Conservation (phyloP, 2,113 vertebrate species). For the Megalops atlanticus region DNA sequence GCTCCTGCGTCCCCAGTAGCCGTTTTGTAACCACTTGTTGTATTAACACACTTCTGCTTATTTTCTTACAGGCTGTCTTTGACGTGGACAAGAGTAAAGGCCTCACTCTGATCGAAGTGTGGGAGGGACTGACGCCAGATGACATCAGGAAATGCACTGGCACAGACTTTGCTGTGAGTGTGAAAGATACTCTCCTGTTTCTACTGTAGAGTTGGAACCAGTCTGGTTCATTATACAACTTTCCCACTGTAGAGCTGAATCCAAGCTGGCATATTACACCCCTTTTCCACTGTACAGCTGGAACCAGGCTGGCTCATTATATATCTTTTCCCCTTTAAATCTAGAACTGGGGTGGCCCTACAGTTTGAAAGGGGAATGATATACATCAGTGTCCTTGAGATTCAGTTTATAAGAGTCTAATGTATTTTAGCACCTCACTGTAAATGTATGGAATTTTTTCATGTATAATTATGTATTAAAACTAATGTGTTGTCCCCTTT, state of each 20-base stretch:
- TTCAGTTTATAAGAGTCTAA: too few species aligned
- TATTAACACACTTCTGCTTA: background rate
- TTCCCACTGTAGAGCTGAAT: background rate
- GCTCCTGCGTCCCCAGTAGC: background rate
- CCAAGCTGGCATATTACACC: background rate
- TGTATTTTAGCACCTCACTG: too few species aligned
- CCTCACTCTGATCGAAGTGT: conserved; percentile 88
- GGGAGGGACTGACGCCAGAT: conserved; percentile 86
- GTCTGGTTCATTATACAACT: background rate
- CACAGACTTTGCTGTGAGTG: conserved; percentile 82
- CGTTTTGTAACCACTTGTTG: too few species aligned
- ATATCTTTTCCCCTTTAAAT: background rate
- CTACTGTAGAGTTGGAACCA: background rate
- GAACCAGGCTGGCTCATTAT: conserved; percentile 7
- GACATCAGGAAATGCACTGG: conserved; percentile 92
- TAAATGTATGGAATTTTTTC: too few species aligned
- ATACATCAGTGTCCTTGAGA: too few species aligned
- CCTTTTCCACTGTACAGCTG: background rate
- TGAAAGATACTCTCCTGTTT: background rate
- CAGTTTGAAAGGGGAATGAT: too few species aligned
- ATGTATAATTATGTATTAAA: too few species aligned
- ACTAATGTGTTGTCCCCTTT: too few species aligned
- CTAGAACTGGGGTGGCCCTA: background rate
- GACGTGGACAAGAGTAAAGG: conserved; percentile 89
- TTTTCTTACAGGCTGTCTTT: conserved; percentile 83